Percentiles rank a stretch among this genome's conserved stretches.
These are phyloP conservation scores for Eurosta solidaginis DNA, from an alignment of 1,140 invertebrate species.

Conservation along the genomic window DNA sequence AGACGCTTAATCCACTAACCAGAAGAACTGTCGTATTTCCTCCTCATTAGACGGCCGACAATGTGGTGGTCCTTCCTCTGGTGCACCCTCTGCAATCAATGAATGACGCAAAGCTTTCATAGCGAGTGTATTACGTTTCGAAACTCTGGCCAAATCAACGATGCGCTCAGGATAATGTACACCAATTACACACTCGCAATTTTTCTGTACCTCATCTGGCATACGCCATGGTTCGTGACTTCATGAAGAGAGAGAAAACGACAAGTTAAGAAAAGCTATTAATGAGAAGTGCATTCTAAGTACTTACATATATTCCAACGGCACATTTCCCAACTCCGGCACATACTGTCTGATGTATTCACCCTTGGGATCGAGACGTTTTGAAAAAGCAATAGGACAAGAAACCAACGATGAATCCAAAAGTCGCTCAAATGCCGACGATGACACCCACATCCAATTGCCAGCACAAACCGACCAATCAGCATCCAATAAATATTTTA, in stretches of 20 bases:
- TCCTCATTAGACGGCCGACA: conserved; percentile 68
- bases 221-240: conserved; percentile 77
- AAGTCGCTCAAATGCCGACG: conserved; percentile 71
- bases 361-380: conserved; percentile 72
- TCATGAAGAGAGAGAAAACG: neutral
- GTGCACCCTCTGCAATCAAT: conserved; percentile 48
- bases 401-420: conserved; percentile 70
- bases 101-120: conserved; percentile 62
- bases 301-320: conserved; percentile 69
- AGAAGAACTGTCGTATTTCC: conserved; percentile 68
- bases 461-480: conserved; percentile 77
- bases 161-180: conserved; percentile 73
- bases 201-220: conserved; percentile 69
- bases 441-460: conserved; percentile 83
- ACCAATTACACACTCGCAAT: conserved; percentile 71
- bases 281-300: neutral
- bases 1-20: conserved; percentile 58
- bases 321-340: conserved; percentile 70
- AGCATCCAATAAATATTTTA: conserved; percentile 72
- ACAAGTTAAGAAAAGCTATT: neutral
- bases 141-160: conserved; percentile 67
- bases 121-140: conserved; percentile 63
- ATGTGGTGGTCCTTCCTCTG: conserved; percentile 63
- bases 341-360: conserved; percentile 73
- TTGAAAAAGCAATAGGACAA: conserved; percentile 69